These are phyloP conservation scores for Chloroceryle aenea DNA, from an alignment of 2,113 vertebrate species.

Conservation along the genomic window DNA sequence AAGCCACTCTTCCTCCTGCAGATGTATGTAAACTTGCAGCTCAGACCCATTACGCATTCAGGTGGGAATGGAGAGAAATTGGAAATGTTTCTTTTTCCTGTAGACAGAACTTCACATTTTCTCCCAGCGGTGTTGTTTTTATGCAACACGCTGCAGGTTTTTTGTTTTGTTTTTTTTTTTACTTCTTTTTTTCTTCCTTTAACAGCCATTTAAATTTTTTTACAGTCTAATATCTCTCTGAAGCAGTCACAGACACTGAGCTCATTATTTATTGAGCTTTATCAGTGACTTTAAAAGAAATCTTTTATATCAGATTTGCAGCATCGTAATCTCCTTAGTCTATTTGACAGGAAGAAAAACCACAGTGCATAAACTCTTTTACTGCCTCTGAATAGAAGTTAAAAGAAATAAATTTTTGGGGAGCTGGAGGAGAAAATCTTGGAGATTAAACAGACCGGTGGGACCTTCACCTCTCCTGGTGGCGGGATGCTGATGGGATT, in stretches of 20 bases:
- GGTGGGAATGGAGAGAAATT: background rate
- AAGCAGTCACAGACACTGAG: background rate
- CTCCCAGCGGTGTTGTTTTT: background rate
- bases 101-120: background rate
- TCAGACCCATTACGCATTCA: background rate
- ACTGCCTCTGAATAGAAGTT: background rate
- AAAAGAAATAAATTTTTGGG: background rate
- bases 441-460: background rate
- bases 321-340: background rate
- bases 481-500: accelerated
- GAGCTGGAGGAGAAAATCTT: background rate
- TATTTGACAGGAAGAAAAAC: background rate
- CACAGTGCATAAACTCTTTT: background rate
- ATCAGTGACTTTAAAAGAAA: conserved; percentile 18
- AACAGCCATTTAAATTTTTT: background rate
- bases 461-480: accelerated
- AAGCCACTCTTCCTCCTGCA: background rate
- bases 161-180: background rate
- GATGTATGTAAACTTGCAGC: background rate
- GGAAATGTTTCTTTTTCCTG: background rate
- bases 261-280: background rate
- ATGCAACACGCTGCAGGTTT: background rate
- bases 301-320: conserved; percentile 16
- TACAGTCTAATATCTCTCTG: background rate
- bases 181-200: background rate